phyloP scores from a whole-genome alignment of 2,888 invertebrate species.

The Ochropleura plecta region DNA sequence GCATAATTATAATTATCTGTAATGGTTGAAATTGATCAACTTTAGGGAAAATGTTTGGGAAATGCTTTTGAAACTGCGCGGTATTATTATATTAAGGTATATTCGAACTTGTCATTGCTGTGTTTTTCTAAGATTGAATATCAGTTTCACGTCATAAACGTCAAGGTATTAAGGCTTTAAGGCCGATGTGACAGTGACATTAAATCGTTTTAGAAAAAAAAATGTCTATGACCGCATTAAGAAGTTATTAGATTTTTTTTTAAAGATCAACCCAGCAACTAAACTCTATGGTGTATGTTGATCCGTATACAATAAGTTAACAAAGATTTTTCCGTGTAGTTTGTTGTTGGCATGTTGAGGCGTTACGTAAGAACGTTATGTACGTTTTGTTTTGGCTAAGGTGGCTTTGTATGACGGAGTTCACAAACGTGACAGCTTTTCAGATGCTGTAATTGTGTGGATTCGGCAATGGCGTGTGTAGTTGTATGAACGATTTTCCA shows the following conservation, averaged over 20 bases:
- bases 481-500: no score
- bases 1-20: slow-evolving; percentile 2
- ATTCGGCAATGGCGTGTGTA: no score
- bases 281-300: not conserved
- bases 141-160: not conserved
- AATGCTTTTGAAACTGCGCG: not conserved
- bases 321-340: not conserved
- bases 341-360: not conserved
- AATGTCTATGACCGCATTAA: no score
- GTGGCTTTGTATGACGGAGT: no score
- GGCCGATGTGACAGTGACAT: not conserved
- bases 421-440: no score
- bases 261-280: not conserved
- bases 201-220: not conserved
- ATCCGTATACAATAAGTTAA: slow-evolving; percentile 6
- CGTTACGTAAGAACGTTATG: no score
- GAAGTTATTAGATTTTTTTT: no score
- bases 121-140: not conserved
- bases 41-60: not conserved
- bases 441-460: no score
- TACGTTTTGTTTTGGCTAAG: no score
- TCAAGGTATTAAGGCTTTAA: not conserved
- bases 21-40: not conserved
- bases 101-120: not conserved
- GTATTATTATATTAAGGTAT: not conserved